phyloP scores from a whole-genome alignment of 2,113 vertebrate genomes.

The Lucifuga dentata region DNA sequence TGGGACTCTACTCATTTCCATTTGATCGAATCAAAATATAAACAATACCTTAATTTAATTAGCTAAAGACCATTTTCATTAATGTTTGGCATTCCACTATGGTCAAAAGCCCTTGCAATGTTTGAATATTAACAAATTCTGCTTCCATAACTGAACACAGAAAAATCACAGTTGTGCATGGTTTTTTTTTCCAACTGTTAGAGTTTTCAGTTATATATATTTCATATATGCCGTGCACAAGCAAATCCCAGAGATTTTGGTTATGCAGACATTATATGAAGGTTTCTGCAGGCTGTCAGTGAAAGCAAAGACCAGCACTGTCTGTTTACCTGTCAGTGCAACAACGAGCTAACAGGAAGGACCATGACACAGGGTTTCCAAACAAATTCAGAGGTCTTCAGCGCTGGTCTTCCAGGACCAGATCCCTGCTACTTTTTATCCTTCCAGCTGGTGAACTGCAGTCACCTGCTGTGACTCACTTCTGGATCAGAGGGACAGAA shows the following conservation, averaged over 20 bases:
- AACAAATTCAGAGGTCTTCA: conserved; percentile 22
- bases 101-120: neutral
- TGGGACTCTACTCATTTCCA: neutral
- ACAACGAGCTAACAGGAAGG: conserved; percentile 29
- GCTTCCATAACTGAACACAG: neutral
- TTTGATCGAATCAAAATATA: conserved; percentile 27
- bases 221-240: too few species aligned
- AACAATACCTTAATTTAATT: conserved; percentile 1
- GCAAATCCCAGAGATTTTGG: too few species aligned
- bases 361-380: conserved; percentile 6
- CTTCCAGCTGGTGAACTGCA: conserved; percentile 22
- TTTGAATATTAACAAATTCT: neutral
- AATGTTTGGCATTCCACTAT: neutral
- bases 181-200: too few species aligned
- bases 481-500: conserved; percentile 16
- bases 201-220: too few species aligned
- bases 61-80: neutral
- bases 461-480: conserved; percentile 51
- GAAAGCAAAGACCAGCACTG: too few species aligned
- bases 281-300: too few species aligned
- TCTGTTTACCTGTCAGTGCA: neutral
- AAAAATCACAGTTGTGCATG: neutral
- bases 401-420: neutral
- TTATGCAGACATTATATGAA: too few species aligned
- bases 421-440: conserved; percentile 18